These are phyloP conservation scores for Camponotus fellah DNA, from an alignment of 2,888 invertebrate species.

Conservation along the genomic window DNA sequence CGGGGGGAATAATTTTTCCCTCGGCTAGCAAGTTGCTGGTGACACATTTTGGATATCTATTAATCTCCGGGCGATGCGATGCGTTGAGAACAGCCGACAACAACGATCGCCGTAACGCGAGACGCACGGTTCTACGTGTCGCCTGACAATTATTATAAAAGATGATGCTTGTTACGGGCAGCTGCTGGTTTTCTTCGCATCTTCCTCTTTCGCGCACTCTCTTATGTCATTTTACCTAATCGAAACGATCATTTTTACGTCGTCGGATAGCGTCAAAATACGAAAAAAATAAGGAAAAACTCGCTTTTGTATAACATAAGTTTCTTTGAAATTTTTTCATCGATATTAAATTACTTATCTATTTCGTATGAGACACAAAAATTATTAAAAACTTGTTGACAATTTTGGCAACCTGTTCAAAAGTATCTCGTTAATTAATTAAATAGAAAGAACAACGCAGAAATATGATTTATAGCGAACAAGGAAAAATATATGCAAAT, in stretches of 20 bases:
- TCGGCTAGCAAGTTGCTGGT: conserved; percentile 39
- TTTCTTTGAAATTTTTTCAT: neutral
- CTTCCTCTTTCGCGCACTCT: neutral
- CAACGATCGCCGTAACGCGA: conserved; percentile 53
- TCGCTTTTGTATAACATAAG: neutral
- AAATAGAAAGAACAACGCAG: neutral
- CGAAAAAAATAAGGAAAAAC: neutral
- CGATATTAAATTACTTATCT: neutral
- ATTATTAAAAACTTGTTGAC: neutral
- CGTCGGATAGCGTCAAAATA: neutral
- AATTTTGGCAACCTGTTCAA: neutral
- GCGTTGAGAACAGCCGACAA: conserved; percentile 35
- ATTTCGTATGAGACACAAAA: neutral
- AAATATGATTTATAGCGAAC: conserved; percentile 26
- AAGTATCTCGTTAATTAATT: neutral
- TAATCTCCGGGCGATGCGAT: conserved; percentile 66
- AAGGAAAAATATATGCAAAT: conserved; percentile 19
- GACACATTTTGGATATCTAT: conserved; percentile 68
- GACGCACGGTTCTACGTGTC: conserved; percentile 28
- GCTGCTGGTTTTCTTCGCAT: neutral
- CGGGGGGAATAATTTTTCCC: conserved; percentile 59
- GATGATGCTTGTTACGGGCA: conserved; percentile 69
- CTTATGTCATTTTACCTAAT: neutral
- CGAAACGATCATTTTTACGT: neutral
- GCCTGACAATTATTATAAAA: conserved; percentile 77